Percentiles rank a stretch among this genome's conserved stretches.
phyloP scores from a whole-genome alignment of 2,797 vertebrate genomes.

The Octomys mimax region DNA sequence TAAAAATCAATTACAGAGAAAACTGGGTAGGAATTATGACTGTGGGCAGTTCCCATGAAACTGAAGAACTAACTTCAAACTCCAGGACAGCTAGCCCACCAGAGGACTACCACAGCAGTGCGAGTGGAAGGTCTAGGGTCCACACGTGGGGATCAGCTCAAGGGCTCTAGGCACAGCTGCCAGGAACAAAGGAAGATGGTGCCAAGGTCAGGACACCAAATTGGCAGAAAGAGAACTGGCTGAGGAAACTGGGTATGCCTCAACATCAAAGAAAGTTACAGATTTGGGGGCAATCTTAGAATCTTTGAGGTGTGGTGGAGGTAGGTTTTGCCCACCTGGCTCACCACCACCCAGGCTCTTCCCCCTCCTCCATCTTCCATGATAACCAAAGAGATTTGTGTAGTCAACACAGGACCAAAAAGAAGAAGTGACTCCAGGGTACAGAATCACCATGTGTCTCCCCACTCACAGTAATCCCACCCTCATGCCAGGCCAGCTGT shows the following conservation, averaged over 20 bases:
- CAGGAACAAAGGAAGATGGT: not conserved
- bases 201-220: not conserved
- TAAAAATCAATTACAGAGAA: slow-evolving; percentile 24
- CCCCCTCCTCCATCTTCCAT: not conserved
- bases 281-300: not conserved
- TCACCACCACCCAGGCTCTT: not conserved
- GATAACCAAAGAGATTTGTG: not conserved
- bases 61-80: not conserved
- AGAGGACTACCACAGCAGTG: not conserved
- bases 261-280: not conserved
- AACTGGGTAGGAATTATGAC: slow-evolving; percentile 15
- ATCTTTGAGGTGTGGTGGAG: not conserved
- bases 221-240: not conserved
- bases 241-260: not conserved
- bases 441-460: not conserved
- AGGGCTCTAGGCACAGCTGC: accelerated
- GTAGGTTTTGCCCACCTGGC: not conserved
- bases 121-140: not conserved
- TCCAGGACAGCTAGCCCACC: not conserved
- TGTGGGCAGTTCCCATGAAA: not conserved
- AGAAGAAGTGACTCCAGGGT: not conserved
- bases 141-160: not conserved
- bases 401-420: not conserved
- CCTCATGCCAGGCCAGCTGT: not conserved
- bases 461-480: not conserved